A percentile compares a stretch with the other conserved stretches of the same genome.
These are phyloP conservation scores for Simalia tracyae DNA, from an alignment of 2,797 vertebrate genomes.

Conservation along the genomic window DNA sequence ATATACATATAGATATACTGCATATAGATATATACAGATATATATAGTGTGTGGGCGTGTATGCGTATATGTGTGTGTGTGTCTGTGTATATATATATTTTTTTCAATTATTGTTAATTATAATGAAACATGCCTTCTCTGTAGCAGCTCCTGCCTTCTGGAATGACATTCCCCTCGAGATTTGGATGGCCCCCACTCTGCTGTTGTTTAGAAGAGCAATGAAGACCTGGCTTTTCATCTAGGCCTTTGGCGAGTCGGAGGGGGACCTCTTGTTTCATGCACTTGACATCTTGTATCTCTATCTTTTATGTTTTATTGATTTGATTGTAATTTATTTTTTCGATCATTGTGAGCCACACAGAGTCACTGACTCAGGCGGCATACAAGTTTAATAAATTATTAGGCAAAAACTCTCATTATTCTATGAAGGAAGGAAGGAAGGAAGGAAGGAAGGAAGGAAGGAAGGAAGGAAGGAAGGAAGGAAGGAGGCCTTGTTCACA, in stretches of 20 bases:
- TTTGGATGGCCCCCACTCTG: background rate
- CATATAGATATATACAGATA: too few relatives aligned
- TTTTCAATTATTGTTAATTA: background rate
- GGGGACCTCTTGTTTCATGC: background rate
- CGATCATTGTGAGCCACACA: background rate
- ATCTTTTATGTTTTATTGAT: background rate
- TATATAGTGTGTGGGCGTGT: too few relatives aligned
- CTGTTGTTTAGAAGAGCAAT: background rate
- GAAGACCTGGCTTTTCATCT: background rate
- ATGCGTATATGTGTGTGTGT: too few relatives aligned
- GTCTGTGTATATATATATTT: too few relatives aligned
- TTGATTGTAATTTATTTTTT: background rate
- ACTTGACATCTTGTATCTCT: background rate
- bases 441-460: too few relatives aligned
- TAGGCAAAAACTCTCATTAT: background rate
- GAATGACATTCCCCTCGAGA: background rate
- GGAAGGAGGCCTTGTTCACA: background rate
- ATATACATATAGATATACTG: too few relatives aligned
- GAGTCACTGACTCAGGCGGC: background rate
- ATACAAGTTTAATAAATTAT: background rate
- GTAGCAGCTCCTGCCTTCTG: background rate
- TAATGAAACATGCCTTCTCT: background rate
- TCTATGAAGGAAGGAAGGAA: too few relatives aligned
- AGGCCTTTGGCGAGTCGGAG: background rate
- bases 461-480: too few relatives aligned